Evolutionary conservation across 2,888 invertebrate species (phyloP), one percentile per base, ranked within the genome.

Genomic region (Chymomyza procnemis): DNA sequence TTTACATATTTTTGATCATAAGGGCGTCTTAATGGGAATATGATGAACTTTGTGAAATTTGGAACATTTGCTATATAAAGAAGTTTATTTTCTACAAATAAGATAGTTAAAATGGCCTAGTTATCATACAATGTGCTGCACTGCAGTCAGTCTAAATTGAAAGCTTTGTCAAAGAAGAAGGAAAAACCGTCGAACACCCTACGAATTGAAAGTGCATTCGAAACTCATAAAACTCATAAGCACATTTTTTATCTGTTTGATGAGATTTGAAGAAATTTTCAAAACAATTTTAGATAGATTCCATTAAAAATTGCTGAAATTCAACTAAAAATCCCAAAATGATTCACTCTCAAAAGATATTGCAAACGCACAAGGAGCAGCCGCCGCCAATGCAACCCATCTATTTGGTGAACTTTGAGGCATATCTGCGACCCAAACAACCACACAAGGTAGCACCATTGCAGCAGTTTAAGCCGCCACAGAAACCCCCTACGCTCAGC

Each of bases 381-480:
- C 34, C 47, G 8, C n/a, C 56, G 1, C 34, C 65, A n/a, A n/a
- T n/a, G 4, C 61, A 67, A 1, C 48, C 61, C 1, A 71, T 77
- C 22, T 79, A 84, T 65, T 41, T 76, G 22, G 67, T 81, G 22
- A 81, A 84, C 30, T 84, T 79, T 66, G 80, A 80, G 54, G 48
- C 68, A 2, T 80, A 80, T 60, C 67, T 80, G 8, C 66, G 58
- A 12, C 82, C 75, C 14, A 66, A 74, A 34, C 21, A 57, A 34
- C 26, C 66, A 8, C 22, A 69, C 0, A 55, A 71, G 60, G 41
- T 62, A 19, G 56, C 67, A 55, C 48, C 76, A 1, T 66, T 84
- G 2, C 84, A 80, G 54, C 74, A 65, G n/a, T 84, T 84, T 4
- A n/a, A n/a, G n/a, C n/a, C n/a, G n/a, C 66, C 65, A 3, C 1